phyloP scores from a whole-genome alignment of 2,797 vertebrate species.

The Aeoliscus strigatus region DNA sequence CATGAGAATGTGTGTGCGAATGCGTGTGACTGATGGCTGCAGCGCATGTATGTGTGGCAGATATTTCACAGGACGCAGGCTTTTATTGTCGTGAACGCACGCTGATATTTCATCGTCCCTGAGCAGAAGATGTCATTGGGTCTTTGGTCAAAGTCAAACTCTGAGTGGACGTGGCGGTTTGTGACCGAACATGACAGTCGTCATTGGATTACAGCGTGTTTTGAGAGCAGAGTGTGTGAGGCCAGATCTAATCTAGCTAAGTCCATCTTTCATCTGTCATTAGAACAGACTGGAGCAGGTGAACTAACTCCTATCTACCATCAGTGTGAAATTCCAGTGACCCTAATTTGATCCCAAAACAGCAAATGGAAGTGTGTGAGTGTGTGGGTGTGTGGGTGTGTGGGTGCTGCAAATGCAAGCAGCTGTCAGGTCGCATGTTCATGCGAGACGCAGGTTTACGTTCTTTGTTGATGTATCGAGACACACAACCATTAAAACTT shows the following conservation, averaged over 20 bases:
- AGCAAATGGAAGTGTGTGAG: slow-evolving; percentile 68
- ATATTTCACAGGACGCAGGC: slow-evolving; percentile 12
- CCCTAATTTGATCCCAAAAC: slow-evolving; percentile 80
- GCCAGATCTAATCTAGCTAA: slow-evolving; percentile 64
- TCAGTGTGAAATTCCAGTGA: slow-evolving; percentile 76
- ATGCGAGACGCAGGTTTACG: slow-evolving; percentile 65
- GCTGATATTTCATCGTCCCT: slow-evolving; percentile 43
- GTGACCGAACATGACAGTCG: slow-evolving; percentile 48
- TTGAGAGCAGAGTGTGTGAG: slow-evolving; percentile 52
- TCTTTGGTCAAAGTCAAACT: slow-evolving; percentile 20
- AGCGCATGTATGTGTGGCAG: slow-evolving; percentile 12
- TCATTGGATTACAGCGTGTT: slow-evolving; percentile 58
- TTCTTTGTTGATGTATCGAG: slow-evolving; percentile 73
- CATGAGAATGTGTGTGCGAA: slow-evolving; percentile 6
- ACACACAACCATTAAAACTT: slow-evolving; percentile 66
- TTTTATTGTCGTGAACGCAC: slow-evolving; percentile 25
- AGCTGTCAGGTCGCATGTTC: slow-evolving; percentile 69
- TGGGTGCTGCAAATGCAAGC: slow-evolving; percentile 54
- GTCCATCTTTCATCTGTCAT: slow-evolving; percentile 69
- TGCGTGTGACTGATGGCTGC: slow-evolving; percentile 17
- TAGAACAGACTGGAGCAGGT: slow-evolving; percentile 72
- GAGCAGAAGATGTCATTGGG: slow-evolving; percentile 23
- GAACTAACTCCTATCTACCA: slow-evolving; percentile 60
- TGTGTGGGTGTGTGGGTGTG: slow-evolving; percentile 23
- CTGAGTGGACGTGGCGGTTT: slow-evolving; percentile 15